Conservation (phyloP, 2,797 vertebrate genomes). For the Tolypeutes matacus region DNA sequence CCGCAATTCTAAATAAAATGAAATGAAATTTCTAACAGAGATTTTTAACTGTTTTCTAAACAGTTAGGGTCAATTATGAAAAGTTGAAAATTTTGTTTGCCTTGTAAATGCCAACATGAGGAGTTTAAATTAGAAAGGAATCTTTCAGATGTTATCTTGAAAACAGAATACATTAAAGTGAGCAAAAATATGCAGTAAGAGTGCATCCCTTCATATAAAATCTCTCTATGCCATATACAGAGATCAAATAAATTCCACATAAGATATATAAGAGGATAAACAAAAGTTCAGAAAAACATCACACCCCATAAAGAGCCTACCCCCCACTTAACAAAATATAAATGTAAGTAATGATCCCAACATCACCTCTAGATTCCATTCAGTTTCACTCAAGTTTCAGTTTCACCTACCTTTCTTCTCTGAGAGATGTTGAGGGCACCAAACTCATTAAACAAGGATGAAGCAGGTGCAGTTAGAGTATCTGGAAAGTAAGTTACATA, state of each 20-base stretch:
- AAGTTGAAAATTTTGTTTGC: conserved; percentile 29
- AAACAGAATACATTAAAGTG: conserved; percentile 44
- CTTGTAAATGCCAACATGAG: background rate
- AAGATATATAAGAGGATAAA: conserved; percentile 7
- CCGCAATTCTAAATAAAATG: conserved; percentile 52
- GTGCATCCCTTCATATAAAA: conserved; percentile 49
- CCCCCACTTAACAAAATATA: background rate
- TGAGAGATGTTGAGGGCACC: conserved; percentile 98
- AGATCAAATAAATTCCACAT: conserved; percentile 50
- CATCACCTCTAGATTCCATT: background rate
- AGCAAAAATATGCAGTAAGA: conserved; percentile 32
- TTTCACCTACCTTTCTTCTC: conserved; percentile 96
- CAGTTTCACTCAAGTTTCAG: conserved; percentile 61
- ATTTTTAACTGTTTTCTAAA: conserved; percentile 58
- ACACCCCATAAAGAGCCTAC: background rate
- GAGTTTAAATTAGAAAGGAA: conserved; percentile 49
- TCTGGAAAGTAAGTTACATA: conserved; percentile 89
- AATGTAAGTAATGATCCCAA: background rate
- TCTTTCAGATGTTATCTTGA: conserved; percentile 36
- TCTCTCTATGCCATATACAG: background rate
- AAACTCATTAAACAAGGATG: conserved; percentile 99
- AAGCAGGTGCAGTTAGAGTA: conserved; percentile 96
- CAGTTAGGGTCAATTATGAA: conserved; percentile 46
- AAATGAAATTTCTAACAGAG: conserved; percentile 30
- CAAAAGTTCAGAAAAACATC: conserved; percentile 56